These are phyloP conservation scores for Liopterus haemorrhoidalis DNA, from an alignment of 2,888 invertebrate genomes.

Conservation along the genomic window DNA sequence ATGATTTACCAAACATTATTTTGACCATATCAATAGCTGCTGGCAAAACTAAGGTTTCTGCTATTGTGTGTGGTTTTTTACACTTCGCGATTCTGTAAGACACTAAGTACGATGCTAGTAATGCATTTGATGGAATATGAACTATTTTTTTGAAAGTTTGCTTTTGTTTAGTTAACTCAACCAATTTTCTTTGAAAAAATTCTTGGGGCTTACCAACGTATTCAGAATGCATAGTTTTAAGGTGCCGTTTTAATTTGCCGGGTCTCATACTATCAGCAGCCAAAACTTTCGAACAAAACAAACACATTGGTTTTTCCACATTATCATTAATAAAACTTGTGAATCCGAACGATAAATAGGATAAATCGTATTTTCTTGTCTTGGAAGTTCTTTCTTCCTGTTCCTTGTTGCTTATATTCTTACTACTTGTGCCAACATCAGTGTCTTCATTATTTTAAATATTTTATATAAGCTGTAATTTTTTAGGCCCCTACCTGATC, in stretches of 20 bases:
- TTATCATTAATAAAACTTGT: slow-evolving; percentile 19
- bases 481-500: too few species aligned
- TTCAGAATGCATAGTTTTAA: slow-evolving; percentile 23
- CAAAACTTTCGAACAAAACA: slow-evolving; percentile 29
- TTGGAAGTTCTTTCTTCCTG: slow-evolving; percentile 17
- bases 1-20: slow-evolving; percentile 25
- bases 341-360: slow-evolving; percentile 28
- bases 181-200: slow-evolving; percentile 25
- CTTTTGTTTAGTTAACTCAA: slow-evolving; percentile 22
- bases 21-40: slow-evolving; percentile 27
- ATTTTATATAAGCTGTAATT: too few species aligned
- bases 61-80: slow-evolving; percentile 23
- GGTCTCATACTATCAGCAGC: slow-evolving; percentile 27
- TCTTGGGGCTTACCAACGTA: slow-evolving; percentile 23
- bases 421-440: slow-evolving; percentile 19
- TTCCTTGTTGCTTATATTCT: too few species aligned
- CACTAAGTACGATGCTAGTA: slow-evolving; percentile 23
- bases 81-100: slow-evolving; percentile 24
- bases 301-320: slow-evolving; percentile 29
- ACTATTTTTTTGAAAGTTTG: slow-evolving; percentile 21
- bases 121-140: slow-evolving; percentile 17
- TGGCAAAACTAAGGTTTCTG: slow-evolving; percentile 24
- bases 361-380: slow-evolving; percentile 21
- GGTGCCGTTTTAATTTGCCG: slow-evolving; percentile 24
- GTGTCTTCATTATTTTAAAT: slow-evolving; percentile 24